A percentile compares a stretch with the other conserved stretches of the same genome.
Evolutionary conservation across 2,797 vertebrate genomes (phyloP).

Genomic region (Ibycter americanus): DNA sequence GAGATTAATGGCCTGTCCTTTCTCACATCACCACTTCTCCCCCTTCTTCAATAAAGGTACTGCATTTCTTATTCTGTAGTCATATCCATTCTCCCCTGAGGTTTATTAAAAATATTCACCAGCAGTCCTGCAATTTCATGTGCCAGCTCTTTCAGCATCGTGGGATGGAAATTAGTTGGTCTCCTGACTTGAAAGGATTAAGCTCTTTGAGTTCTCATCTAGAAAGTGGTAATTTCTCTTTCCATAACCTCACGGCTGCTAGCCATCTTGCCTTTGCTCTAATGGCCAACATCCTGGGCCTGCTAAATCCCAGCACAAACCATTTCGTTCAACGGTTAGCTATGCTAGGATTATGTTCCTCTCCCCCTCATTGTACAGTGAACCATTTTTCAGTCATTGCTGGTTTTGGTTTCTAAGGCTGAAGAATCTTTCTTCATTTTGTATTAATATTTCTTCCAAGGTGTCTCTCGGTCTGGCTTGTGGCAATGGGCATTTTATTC

Average conservation of each 20-base stretch:
- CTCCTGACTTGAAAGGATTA: not conserved
- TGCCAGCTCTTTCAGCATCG: not conserved
- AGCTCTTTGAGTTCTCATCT: not conserved
- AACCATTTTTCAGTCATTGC: not conserved
- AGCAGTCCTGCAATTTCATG: not conserved
- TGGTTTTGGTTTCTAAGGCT: not conserved
- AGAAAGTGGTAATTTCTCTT: not conserved
- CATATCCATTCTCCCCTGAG: not conserved
- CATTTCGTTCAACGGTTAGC: not conserved
- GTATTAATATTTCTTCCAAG: not conserved
- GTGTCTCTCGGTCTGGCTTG: not conserved
- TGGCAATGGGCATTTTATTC: not conserved
- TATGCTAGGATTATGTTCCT: not conserved
- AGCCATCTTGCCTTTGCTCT: not conserved
- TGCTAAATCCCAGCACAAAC: not conserved
- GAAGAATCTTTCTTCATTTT: not conserved
- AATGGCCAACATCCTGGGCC: not conserved
- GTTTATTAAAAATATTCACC: not conserved
- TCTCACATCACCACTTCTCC: not conserved
- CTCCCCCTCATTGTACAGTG: not conserved
- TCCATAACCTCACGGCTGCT: not conserved
- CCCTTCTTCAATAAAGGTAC: not conserved
- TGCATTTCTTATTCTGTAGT: not conserved
- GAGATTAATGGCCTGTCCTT: slow-evolving; percentile 46
- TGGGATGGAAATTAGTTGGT: not conserved